phyloP scores from a whole-genome alignment of 2,888 invertebrate species.

The Trachelus stipa region DNA sequence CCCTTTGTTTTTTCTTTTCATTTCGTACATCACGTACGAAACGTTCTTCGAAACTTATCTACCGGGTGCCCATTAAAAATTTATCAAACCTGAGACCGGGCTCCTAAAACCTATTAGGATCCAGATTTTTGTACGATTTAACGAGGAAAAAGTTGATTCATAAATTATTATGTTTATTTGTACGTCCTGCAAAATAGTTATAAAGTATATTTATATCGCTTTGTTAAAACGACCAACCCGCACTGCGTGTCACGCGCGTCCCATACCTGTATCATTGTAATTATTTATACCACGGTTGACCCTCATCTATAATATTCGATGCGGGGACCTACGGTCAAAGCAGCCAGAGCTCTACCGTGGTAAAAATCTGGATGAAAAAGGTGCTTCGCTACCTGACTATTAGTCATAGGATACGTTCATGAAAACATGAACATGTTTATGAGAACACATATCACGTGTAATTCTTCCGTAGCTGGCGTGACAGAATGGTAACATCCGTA shows the following conservation, averaged over 20 bases:
- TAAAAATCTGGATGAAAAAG: not conserved
- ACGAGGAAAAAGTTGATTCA: no score
- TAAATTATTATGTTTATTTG: not conserved
- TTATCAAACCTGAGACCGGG: not conserved
- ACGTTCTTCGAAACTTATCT: not conserved
- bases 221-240: not conserved
- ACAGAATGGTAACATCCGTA: not conserved
- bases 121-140: not conserved
- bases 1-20: not conserved
- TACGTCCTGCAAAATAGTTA: not conserved
- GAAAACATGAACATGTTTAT: no score
- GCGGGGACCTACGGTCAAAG: not conserved
- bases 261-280: not conserved
- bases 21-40: not conserved
- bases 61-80: not conserved
- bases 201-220: not conserved
- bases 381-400: not conserved
- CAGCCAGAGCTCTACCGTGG: not conserved
- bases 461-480: not conserved
- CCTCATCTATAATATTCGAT: not conserved
- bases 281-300: not conserved
- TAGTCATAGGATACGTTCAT: not conserved
- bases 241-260: not conserved
- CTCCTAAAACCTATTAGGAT: not conserved
- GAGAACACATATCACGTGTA: not conserved